These are phyloP conservation scores for Diadema setosum DNA, from an alignment of 35 echinoderm and acorn worm species.

Conservation along the genomic window DNA sequence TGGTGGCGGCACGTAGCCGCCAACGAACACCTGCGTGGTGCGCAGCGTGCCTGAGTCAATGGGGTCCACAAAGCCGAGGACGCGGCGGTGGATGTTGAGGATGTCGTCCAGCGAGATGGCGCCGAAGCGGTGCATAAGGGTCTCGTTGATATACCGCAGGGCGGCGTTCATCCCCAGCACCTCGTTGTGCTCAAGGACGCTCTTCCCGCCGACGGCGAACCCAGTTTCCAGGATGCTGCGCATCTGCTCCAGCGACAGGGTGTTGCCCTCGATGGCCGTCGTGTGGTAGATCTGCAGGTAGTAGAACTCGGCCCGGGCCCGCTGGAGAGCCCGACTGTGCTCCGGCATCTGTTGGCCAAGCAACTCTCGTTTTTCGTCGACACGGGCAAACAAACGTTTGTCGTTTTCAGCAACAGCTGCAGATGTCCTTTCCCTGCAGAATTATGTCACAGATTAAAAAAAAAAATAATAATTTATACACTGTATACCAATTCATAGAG, in stretches of 20 bases:
- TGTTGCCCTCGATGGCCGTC: slow-evolving; percentile 94
- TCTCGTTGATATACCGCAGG: slow-evolving; percentile 88
- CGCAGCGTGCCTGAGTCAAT: slow-evolving; percentile 76
- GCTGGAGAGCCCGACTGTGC: slow-evolving; percentile 58
- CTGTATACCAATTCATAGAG: too few species aligned
- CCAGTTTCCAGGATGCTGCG: slow-evolving; percentile 86
- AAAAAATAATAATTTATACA: too few species aligned
- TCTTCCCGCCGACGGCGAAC: slow-evolving; percentile 80
- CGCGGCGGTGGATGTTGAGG: slow-evolving; percentile 76
- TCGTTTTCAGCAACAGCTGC: slow-evolving; percentile 78
- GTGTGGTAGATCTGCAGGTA: slow-evolving; percentile 96
- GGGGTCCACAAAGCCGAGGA: slow-evolving; percentile 80
- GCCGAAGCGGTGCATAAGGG: slow-evolving; percentile 71
- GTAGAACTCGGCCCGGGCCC: slow-evolving; percentile 77
- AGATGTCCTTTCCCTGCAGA: slow-evolving; percentile 57
- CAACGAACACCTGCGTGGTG: slow-evolving; percentile 90
- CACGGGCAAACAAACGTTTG: slow-evolving; percentile 45
- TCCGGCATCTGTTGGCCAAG: slow-evolving; percentile 35
- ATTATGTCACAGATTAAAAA: too few species aligned
- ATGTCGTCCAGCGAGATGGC: slow-evolving; percentile 74
- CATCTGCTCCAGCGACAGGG: slow-evolving; percentile 86
- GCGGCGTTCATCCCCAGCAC: slow-evolving; percentile 81
- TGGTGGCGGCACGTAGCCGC: slow-evolving; percentile 76
- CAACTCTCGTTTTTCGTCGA: slow-evolving; percentile 63
- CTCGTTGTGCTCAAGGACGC: slow-evolving; percentile 95